Base-by-base conservation (phyloP, 2,888 invertebrate genomes). In the Carabus problematicus region DNA sequence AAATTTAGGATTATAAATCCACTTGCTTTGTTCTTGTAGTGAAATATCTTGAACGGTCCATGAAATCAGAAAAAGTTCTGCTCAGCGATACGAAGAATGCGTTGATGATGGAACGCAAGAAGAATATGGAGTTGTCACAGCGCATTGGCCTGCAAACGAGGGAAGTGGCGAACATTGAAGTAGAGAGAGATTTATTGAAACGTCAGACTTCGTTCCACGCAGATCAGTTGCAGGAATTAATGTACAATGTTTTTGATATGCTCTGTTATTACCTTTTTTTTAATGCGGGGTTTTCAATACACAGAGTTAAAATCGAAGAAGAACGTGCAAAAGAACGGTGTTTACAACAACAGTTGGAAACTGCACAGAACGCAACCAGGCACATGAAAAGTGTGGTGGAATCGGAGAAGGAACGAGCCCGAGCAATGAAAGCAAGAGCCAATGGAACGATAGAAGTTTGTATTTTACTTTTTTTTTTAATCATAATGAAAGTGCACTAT, bases 301-400 rank as follows among this genome's bases (percentile, higher is more conserved):
- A 67, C 70, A 76, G 76, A 9, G 62, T 66, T 12, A 56, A 66
- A 14, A 67, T 74, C 8, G 74, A 76, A 72, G 70, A 74, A 55
- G 75, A 76, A 60, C 72, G 71, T 55, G 54, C 72, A 0, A 72
- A 72, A 55, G 70, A 72, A 47, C 71, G 70, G 49, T 70, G 70
- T 54, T 61, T 77, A 55, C 73, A 76, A 71, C 73, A 73, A 1
- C 74, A 75, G n/a, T 67, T 76, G 18, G 71, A 74, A 7, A 75
- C 71, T 45, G 74, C 74, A 41, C 72, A 70, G 64, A 67, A 60
- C 7, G 72, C 71, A 18, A 73, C 67, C 1, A 68, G 56, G 29
- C 72, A 74, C 39, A 59, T 75, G 49, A 73, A 72, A 55, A 70
- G 64, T 54, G 58, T 74, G 41, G 66, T 76, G 8, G 74, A 75